These are phyloP conservation scores for Pygoscelis antarcticus DNA, from an alignment of 2,113 vertebrate species.

Conservation along the genomic window DNA sequence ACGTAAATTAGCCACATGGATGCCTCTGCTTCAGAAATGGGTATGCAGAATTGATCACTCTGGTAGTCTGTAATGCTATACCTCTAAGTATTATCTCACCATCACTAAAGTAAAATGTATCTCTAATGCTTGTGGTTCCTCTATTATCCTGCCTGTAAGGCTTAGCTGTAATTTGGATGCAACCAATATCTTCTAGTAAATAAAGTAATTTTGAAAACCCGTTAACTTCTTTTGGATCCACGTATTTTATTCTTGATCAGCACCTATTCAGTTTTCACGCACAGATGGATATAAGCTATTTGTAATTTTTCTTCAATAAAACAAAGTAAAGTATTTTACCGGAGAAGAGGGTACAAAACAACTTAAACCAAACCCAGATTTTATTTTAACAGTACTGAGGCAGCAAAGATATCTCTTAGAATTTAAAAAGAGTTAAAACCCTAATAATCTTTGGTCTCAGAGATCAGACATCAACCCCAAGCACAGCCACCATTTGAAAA, in stretches of 20 bases:
- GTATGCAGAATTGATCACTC: neutral
- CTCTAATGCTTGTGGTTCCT: neutral
- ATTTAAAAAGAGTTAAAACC: neutral
- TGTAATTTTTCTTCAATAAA: neutral
- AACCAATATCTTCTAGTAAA: neutral
- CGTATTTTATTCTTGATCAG: neutral
- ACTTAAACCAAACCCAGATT: neutral
- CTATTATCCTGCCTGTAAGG: neutral
- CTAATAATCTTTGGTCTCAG: neutral
- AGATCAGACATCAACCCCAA: neutral
- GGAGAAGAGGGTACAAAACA: neutral
- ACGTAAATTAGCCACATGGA: neutral
- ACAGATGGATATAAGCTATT: neutral
- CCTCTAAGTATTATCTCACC: neutral
- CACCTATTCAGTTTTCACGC: neutral
- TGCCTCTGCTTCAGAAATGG: neutral
- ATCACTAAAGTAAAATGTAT: neutral
- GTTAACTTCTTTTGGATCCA: neutral
- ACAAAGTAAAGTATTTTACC: neutral
- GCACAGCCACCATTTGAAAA: neutral
- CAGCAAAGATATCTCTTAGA: neutral
- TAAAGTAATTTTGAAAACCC: neutral
- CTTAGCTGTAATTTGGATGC: neutral
- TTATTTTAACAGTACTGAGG: neutral
- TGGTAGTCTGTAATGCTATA: neutral